Conservation (phyloP, 2,888 invertebrate species). For the Morpho helenor region DNA sequence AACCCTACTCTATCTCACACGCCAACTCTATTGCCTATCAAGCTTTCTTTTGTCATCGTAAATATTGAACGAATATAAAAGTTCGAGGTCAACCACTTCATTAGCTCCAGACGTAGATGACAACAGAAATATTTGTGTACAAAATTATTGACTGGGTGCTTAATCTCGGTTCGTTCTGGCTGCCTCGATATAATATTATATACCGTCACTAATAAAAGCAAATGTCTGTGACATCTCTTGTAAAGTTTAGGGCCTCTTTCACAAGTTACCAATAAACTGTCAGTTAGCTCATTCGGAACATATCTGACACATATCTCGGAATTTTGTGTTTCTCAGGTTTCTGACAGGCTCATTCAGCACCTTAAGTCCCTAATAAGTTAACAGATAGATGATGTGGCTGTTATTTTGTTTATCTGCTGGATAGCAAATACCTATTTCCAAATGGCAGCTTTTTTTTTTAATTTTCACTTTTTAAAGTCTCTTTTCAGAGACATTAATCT, state of each 20-base stretch:
- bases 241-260: constrained; percentile 16
- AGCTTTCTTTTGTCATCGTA: constrained; percentile 50
- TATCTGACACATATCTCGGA: too few relatives aligned
- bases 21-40: constrained; percentile 48
- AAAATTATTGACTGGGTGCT: constrained; percentile 23
- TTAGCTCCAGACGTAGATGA: constrained; percentile 32
- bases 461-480: too few relatives aligned
- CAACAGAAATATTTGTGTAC: constrained; percentile 30
- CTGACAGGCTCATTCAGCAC: too few relatives aligned
- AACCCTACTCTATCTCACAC: constrained; percentile 29
- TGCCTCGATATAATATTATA: constrained; percentile 14
- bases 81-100: constrained; percentile 46
- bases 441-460: too few relatives aligned
- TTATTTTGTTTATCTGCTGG: too few relatives aligned
- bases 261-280: too few relatives aligned
- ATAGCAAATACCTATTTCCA: too few relatives aligned
- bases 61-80: constrained; percentile 39
- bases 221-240: constrained; percentile 24
- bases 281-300: too few relatives aligned
- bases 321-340: too few relatives aligned
- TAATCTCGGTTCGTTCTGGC: constrained; percentile 20
- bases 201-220: not conserved
- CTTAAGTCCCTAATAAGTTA: too few relatives aligned
- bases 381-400: too few relatives aligned
- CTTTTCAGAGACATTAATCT: too few relatives aligned